These are phyloP conservation scores for Eupsittula cactorum DNA, from an alignment of 2,113 vertebrate genomes.

Conservation along the genomic window DNA sequence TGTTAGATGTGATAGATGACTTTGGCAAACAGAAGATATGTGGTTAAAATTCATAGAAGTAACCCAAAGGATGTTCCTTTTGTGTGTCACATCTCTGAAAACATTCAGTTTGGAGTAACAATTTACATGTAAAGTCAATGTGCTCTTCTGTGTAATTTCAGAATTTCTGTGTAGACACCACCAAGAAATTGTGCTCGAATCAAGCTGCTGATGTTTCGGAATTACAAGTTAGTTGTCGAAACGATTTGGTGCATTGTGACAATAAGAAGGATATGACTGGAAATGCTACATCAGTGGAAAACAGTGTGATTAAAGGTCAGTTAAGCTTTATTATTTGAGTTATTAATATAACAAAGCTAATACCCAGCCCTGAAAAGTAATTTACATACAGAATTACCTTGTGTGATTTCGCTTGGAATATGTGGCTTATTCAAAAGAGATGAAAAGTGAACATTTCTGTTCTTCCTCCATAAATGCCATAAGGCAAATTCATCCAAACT, in stretches of 20 bases:
- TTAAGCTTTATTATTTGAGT: neutral
- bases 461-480: neutral
- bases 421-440: neutral
- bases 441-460: neutral
- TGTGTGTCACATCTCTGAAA: neutral
- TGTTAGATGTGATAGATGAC: neutral
- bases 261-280: neutral
- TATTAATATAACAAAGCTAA: neutral
- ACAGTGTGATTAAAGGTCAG: conserved; percentile 26
- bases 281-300: neutral
- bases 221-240: conserved; percentile 39
- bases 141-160: conserved; percentile 67
- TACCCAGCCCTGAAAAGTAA: neutral
- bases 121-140: conserved; percentile 27
- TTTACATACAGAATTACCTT: neutral
- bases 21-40: conserved; percentile 10
- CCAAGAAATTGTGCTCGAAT: conserved; percentile 29
- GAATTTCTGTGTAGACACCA: conserved; percentile 44
- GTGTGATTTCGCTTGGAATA: conserved; percentile 4
- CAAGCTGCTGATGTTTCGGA: neutral
- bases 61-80: neutral
- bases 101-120: conserved; percentile 5
- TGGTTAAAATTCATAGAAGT: conserved; percentile 16
- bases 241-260: conserved; percentile 4
- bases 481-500: conserved; percentile 6